Conservation (phyloP, 2,888 invertebrate species). For the Dicyrtomina minuta region DNA sequence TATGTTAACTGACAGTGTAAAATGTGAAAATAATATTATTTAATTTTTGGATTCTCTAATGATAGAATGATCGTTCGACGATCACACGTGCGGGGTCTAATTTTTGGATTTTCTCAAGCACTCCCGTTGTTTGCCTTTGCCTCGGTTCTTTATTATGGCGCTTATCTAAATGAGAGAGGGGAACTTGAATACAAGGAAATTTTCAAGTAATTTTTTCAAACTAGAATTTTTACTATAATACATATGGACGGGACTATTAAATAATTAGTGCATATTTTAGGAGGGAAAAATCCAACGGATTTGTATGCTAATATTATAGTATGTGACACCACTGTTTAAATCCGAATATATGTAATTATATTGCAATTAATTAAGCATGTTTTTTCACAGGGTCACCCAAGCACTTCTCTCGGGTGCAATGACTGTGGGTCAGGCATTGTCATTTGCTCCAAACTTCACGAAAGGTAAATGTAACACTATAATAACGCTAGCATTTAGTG, state of each 20-base stretch:
- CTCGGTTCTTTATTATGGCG: constrained; percentile 56
- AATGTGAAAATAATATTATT: neutral
- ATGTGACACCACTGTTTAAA: no score
- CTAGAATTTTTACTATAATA: no score
- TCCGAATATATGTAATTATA: no score
- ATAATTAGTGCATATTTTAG: no score
- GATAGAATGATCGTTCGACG: constrained; percentile 33
- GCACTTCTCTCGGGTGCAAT: constrained; percentile 74
- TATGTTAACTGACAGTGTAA: no score
- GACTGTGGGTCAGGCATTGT: constrained; percentile 62
- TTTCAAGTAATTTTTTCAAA: constrained; percentile 56
- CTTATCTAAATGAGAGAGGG: constrained; percentile 55
- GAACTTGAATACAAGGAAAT: constrained; percentile 54
- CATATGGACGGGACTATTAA: no score
- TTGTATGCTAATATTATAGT: neutral
- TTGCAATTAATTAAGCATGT: no score
- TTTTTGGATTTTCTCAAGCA: constrained; percentile 57
- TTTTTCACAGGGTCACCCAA: constrained; percentile 67
- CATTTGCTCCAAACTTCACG: constrained; percentile 72
- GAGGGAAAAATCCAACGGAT: constrained; percentile 46
- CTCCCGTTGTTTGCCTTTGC: constrained; percentile 57
- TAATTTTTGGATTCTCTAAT: neutral
- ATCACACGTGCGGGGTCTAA: constrained; percentile 54
- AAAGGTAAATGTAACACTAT: no score
- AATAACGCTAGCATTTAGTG: no score